phyloP scores from a whole-genome alignment of 1,140 invertebrate species.

The Drosophila funebris region DNA sequence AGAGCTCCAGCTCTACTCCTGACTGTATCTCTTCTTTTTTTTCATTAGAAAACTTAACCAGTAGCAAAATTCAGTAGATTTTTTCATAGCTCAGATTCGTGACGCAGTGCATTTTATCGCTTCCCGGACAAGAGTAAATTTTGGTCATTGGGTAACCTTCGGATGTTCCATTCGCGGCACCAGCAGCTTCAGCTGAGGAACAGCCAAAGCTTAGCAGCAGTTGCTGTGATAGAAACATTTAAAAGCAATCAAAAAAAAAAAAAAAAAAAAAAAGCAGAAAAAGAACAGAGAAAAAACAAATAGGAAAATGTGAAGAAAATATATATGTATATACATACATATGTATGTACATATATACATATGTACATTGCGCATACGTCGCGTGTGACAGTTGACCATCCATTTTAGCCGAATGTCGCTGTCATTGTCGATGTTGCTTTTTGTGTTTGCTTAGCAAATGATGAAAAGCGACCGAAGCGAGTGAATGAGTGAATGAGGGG shows the following conservation, averaged over 20 bases:
- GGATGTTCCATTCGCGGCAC: neutral
- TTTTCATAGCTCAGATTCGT: neutral
- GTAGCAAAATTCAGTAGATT: neutral
- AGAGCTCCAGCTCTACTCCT: no score
- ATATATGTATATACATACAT: neutral
- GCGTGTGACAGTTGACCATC: slow-evolving; percentile 23
- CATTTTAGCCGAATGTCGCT: neutral
- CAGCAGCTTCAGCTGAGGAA: neutral
- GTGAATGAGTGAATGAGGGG: neutral
- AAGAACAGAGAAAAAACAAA: neutral
- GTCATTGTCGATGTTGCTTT: neutral
- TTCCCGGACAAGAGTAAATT: neutral
- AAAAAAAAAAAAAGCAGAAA: neutral
- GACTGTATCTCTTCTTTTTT: no score
- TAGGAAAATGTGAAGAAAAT: no score
- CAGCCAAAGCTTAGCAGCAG: neutral
- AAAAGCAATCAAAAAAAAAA: neutral
- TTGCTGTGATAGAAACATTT: neutral
- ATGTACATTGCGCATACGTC: slow-evolving; percentile 51
- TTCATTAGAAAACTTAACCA: neutral
- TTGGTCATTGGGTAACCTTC: neutral
- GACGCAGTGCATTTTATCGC: neutral
- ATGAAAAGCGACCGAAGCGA: slow-evolving; percentile 15
- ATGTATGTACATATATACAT: neutral
- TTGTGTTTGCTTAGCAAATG: slow-evolving; percentile 39